Base-by-base conservation (phyloP, 2,888 invertebrate species). In the Pterostichus niger region DNA sequence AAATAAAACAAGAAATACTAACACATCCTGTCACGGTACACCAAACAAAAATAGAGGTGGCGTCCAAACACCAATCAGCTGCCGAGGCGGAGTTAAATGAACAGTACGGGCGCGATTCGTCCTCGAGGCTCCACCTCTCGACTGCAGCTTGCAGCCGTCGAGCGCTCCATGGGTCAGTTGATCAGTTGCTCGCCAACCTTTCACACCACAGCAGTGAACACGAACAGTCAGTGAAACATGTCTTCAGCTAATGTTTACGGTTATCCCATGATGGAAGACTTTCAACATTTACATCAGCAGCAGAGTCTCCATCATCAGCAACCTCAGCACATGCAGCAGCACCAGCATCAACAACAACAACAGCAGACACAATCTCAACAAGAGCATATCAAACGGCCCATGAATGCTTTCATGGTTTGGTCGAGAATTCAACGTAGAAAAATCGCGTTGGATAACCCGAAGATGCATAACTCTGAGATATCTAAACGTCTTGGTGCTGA, bases 341-440 rank as follows among this genome's bases (percentile, higher is more conserved):
- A 84, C 80, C 73, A 85, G 84, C 80, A 78, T 77, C 59, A 85
- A 31, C 84, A 82, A 59, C 82, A 84, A 79, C 79, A 82, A 83
- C 7, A 78, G 15, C 33, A 64, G 73, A 77, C 40, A 1, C 9
- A 40, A 10, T 71, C 68, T 13, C 64, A 85, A 76, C 40, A 44
- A 52, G 95, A 95, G 86, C 97, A 98, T 90, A 97, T 99, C 88
- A 99, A 98, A 90, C 92, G 98, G 17, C 98, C 98, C 1, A 98
- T 99, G 98, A 98, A 98, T 91, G 98, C 98, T 0, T 98, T 98
- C 91, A 98, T 98, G 98, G 98, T 97, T 40, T 98, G 98, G 98
- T 97, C 98, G 5, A 91, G 98, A 56, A 95, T 97, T 54, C 97
- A 98, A 89, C 92, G 98, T 13, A 93, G 97, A 80, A 97, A 97